Evolutionary conservation across 1,140 invertebrate genomes (phyloP), one percentile per base, ranked within the genome.

Genomic region (Chionoecetes opilio): DNA sequence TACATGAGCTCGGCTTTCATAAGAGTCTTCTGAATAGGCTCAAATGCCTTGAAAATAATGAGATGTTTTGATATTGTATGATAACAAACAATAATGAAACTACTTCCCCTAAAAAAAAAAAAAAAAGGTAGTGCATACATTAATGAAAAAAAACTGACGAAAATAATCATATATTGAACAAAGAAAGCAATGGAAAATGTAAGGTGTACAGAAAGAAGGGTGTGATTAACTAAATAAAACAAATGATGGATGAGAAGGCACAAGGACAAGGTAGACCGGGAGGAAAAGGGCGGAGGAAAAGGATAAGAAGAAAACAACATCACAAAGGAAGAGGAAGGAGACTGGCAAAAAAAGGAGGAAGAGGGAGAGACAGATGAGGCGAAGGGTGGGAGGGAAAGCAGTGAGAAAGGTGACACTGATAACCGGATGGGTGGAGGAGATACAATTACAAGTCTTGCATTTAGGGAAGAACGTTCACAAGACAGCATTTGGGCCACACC

Each of bases 371-470:
- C 35, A 31, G 38, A 90, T 41, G 38, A 90, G 88, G 41, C 29
- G 38, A n/a, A 46, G 88, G 21, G 31, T n/a, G 88, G 86, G 32
- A 41, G 38, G 53, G 37, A 29, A 90, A 53, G 88, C 32, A 41
- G n/a, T 37, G 35, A 35, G 26, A 37, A 26, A 41, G 38, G 86
- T 38, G 84, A 38, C 32, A 29, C 32, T 38, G 86, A 41, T 88
- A 88, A 88, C 86, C 86, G 86, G 86, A 88, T 37, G 86, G 86
- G 86, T 38, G 86, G 86, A 37, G 86, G 34, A 88, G 35, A 29
- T 8, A 75, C 63, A 75, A 75, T 75, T 75, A 75, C 63, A 75
- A 75, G 63, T n/a, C 63, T 75, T 75, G n/a, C n/a, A 0, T 75
- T 75, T n/a, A 21, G 21, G 63, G n/a, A 75, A 75, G 63, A 75